These are phyloP conservation scores for Notothenia coriiceps DNA, from an alignment of 2,113 vertebrate genomes.

Conservation along the genomic window DNA sequence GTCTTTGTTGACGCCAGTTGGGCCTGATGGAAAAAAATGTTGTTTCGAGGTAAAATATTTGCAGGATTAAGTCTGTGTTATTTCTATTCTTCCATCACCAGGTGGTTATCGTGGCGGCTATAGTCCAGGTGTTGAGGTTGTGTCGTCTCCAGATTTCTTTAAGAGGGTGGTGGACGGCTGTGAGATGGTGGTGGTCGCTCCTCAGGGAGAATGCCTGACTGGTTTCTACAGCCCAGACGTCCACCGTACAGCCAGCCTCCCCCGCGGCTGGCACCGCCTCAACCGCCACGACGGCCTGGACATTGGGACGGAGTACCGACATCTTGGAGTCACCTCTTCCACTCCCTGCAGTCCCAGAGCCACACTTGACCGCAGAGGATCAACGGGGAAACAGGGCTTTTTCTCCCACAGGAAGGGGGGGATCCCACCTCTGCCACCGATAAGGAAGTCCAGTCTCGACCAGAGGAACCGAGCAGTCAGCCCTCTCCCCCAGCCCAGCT, in stretches of 20 bases:
- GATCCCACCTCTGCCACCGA: slow-evolving; percentile 92
- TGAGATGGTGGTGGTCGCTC: slow-evolving; percentile 81
- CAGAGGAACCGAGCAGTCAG: slow-evolving; percentile 94
- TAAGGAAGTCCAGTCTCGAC: slow-evolving; percentile 97
- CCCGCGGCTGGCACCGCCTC: slow-evolving; percentile 85
- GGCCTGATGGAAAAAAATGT: slow-evolving; percentile 23
- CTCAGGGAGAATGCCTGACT: slow-evolving; percentile 77
- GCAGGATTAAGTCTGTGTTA: neutral
- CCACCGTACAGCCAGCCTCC: slow-evolving; percentile 88
- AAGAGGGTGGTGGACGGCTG: slow-evolving; percentile 92
- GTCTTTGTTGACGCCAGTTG: neutral
- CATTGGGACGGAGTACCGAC: slow-evolving; percentile 72
- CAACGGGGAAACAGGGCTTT: slow-evolving; percentile 89
- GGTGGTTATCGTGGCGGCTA: slow-evolving; percentile 82
- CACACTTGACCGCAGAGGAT: slow-evolving; percentile 88
- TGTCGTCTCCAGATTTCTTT: slow-evolving; percentile 86
- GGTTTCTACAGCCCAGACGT: slow-evolving; percentile 81
- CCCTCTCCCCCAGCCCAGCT: slow-evolving; percentile 86
- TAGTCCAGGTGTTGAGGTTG: slow-evolving; percentile 82
- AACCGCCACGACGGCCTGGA: slow-evolving; percentile 87
- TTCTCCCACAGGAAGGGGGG: slow-evolving; percentile 93
- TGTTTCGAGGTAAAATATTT: neutral
- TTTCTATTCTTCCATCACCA: slow-evolving; percentile 7
- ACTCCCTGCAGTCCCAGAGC: slow-evolving; percentile 87
- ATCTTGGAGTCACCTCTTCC: slow-evolving; percentile 76